Conservation (phyloP, 1,140 invertebrate genomes). For the Gonatopus flavifemur region DNA sequence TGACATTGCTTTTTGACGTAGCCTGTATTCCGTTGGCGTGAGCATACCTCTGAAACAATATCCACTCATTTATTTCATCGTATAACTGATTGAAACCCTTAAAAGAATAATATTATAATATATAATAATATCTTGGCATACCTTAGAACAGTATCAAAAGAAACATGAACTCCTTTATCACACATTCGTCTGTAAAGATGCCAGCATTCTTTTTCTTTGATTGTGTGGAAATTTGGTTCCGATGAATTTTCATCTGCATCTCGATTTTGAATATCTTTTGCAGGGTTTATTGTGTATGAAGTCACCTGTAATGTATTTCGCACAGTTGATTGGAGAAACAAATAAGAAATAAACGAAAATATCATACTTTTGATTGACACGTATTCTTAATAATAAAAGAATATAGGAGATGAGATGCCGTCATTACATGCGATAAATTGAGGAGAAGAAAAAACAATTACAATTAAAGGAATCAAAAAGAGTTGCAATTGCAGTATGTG, state of each 20-base stretch:
- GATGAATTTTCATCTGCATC: not conserved
- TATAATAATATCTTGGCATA: slow-evolving; percentile 22
- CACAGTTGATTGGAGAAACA: too few species aligned
- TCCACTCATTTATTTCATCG: slow-evolving; percentile 2
- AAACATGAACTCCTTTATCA: slow-evolving; percentile 70
- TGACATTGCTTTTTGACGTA: slow-evolving; percentile 57
- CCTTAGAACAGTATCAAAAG: slow-evolving; percentile 69
- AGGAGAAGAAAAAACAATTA: too few species aligned
- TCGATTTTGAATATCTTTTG: not conserved
- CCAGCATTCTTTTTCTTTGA: slow-evolving; percentile 70
- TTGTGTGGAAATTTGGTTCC: slow-evolving; percentile 50
- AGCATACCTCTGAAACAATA: slow-evolving; percentile 63
- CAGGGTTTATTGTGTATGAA: not conserved
- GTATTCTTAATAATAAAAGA: too few species aligned
- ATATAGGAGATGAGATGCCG: too few species aligned
- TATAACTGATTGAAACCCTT: not conserved
- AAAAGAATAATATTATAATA: slow-evolving; percentile 6
- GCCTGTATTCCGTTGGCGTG: slow-evolving; percentile 70
- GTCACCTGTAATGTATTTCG: not conserved
- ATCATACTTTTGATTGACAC: too few species aligned
- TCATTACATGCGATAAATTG: too few species aligned
- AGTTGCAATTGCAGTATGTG: too few species aligned
- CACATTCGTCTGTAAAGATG: slow-evolving; percentile 68
- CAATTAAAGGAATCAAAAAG: too few species aligned
- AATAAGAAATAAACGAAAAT: too few species aligned